Evolutionary conservation across 1,140 invertebrate species (phyloP), one percentile per base, ranked within the genome.

Genomic region (Oreohelix idahoensis): DNA sequence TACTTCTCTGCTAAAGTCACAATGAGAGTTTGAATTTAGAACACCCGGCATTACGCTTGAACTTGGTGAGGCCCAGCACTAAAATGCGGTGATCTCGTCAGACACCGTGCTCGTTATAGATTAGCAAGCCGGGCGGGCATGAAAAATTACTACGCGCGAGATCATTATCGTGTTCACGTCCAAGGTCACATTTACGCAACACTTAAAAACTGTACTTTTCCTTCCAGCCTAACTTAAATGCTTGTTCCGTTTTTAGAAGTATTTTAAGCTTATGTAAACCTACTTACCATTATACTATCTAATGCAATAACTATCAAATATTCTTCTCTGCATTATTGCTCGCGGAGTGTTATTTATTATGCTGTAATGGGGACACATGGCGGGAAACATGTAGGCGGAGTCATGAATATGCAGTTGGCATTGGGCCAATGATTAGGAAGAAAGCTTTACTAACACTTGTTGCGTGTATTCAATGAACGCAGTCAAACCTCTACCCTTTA

Each of bases 161-260:
- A 20, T 38, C 49, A n/a, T 39, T 66, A 38, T 53, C 5, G 79
- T n/a, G 13, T 49, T 81, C 79, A 58, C 70, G 58, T 32, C 49
- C 80, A 82, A 82, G 80, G 80, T 82, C 80, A 82, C 45, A 53
- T 75, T 75, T 82, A 82, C 70, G 51, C 80, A 75, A 81, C 4
- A 71, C n/a, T 17, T 66, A 4, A 66, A 66, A n/a, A n/a, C n/a
- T n/a, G n/a, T n/a, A n/a, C n/a, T n/a, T n/a, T n/a, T n/a, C n/a
- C n/a, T n/a, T n/a, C n/a, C n/a, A n/a, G n/a, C n/a, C n/a, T n/a
- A n/a, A n/a, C n/a, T n/a, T n/a, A n/a, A n/a, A n/a, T n/a, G n/a
- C n/a, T n/a, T n/a, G n/a, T n/a, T n/a, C n/a, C n/a, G n/a, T n/a
- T n/a, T n/a, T n/a, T n/a, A n/a, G n/a, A n/a, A n/a, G n/a, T n/a